Base-by-base conservation (phyloP, 2,113 vertebrate genomes). In the Nothobranchius kuhntae region DNA sequence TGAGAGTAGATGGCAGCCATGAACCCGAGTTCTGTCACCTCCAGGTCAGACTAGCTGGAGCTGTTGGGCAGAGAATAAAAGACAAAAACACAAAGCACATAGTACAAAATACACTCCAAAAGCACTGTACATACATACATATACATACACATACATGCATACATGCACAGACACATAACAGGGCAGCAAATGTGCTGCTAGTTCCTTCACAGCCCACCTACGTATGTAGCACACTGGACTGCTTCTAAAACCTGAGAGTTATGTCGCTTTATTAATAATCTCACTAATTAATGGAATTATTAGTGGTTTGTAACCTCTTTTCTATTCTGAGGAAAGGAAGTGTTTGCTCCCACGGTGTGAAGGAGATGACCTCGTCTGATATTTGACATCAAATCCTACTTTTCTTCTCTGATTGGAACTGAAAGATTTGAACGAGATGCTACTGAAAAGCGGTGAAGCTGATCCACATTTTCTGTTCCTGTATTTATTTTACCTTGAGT, bases 281-380 rank as follows among this genome's bases (percentile, higher is more conserved):
- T 81, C 74, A 86, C 90, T 92, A 91, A 92, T 93, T 91, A 91
- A 83, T 78, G 60, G 73, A 87, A 83, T 88, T 90, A 91, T 92
- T 91, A 91, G 87, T 86, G 86, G 90, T 91, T 84, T 85, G 83
- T 91, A 91, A 91, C 92, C 91, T 91, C 87, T 81, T 93, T 91
- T 92, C 90, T 90, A 91, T 88, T 90, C 90, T 24, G 55, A 88
- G 90, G 77, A 80, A 78, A 78, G 61, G 71, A 75, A 80, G 65
- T 26, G 30, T 44, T 12, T 30, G 46, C 24, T 57, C 45, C 65
- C 48, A 53, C 52, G 9, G 42, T 1, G 52, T 51, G 14, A 69
- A 73, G 55, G 40, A 70, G 55, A 30, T 30, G 71, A 55, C 58
- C 52, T 84, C 75, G 45, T 56, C 66, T 62, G 77, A 71, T 60